Percentiles rank a stretch among this genome's conserved stretches.
Evolutionary conservation across 1,140 invertebrate species (phyloP).

Genomic region (Tetramorium simillimum): DNA sequence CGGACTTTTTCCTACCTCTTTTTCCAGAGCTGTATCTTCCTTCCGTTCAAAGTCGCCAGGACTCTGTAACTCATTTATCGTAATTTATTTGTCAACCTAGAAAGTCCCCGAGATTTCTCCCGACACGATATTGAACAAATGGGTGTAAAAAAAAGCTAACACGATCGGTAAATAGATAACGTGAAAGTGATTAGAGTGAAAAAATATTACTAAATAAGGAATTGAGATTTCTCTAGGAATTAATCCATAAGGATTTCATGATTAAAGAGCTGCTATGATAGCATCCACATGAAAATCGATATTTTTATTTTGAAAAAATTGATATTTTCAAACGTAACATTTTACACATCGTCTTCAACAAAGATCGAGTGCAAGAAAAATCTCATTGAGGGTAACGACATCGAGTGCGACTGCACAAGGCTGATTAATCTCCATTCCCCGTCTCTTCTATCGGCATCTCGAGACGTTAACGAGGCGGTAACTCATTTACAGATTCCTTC

Average conservation of each 20-base stretch:
- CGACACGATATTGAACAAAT: conserved; percentile 38
- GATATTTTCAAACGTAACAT: not conserved
- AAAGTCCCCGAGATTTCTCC: conserved; percentile 28
- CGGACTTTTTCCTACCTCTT: conserved; percentile 19
- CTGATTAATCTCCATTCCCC: conserved; percentile 42
- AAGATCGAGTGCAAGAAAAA: conserved; percentile 12
- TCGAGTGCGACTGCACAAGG: not conserved
- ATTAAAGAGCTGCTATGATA: not conserved
- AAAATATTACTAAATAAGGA: not conserved
- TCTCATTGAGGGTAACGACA: not conserved
- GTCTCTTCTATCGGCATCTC: conserved; percentile 2
- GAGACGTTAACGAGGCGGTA: not conserved
- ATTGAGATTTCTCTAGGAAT: not conserved
- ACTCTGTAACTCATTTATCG: conserved; percentile 72
- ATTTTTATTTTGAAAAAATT: not conserved
- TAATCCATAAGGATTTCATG: not conserved
- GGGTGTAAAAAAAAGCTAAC: not conserved
- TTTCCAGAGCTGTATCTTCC: conserved; percentile 45
- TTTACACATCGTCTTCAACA: not conserved
- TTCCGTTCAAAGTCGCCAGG: conserved; percentile 39
- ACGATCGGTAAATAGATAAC: not conserved
- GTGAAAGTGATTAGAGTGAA: not conserved
- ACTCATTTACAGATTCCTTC: conserved; percentile 35
- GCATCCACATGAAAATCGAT: not conserved
- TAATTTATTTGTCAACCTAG: conserved; percentile 59